Evolutionary conservation across 2,888 invertebrate genomes (phyloP).

Genomic region (Meteorus colon): DNA sequence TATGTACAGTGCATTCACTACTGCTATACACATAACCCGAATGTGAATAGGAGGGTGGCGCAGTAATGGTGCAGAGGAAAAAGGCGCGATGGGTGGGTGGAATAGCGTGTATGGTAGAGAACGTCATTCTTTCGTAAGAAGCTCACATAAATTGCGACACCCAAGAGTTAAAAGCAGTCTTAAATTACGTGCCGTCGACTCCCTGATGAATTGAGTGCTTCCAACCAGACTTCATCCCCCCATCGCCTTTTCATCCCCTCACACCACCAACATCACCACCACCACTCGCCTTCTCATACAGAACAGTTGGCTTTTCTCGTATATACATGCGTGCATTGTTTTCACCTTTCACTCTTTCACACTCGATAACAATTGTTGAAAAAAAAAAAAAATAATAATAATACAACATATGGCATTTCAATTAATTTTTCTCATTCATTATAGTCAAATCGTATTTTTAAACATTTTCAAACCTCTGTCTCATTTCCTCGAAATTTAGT

Average conservation of each 20-base stretch:
- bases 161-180: conserved; percentile 74
- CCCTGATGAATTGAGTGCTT: conserved; percentile 73
- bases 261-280: conserved; percentile 30
- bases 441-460: too few relatives aligned
- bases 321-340: conserved; percentile 26
- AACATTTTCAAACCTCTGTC: too few relatives aligned
- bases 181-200: conserved; percentile 73
- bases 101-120: conserved; percentile 58
- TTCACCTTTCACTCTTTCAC: conserved; percentile 44
- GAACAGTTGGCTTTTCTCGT: background rate
- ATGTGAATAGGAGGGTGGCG: background rate
- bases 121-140: conserved; percentile 73
- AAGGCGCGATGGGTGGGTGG: conserved; percentile 2
- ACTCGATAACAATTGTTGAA: conserved; percentile 14
- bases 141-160: conserved; percentile 74
- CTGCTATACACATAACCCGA: too few relatives aligned
- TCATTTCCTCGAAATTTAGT: too few relatives aligned
- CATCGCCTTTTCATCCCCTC: conserved; percentile 39
- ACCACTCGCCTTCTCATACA: conserved; percentile 13
- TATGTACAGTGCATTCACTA: too few relatives aligned
- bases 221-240: conserved; percentile 56
- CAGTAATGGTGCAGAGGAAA: conserved; percentile 9
- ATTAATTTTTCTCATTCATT: too few relatives aligned
- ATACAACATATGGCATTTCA: too few relatives aligned
- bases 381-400: too few relatives aligned